These are phyloP conservation scores for Rhinichthys osculus DNA, from an alignment of 2,797 vertebrate genomes.

Conservation along the genomic window DNA sequence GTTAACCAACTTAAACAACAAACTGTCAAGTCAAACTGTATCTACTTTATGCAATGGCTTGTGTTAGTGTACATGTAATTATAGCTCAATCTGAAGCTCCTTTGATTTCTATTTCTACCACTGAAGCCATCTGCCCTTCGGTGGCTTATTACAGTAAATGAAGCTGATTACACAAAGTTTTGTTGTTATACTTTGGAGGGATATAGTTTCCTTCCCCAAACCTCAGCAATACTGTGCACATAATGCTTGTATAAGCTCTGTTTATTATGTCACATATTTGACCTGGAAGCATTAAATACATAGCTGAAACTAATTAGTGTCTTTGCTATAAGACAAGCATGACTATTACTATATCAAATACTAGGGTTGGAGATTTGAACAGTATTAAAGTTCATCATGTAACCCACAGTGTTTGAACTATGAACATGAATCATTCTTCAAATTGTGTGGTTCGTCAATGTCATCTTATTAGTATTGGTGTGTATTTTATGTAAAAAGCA, in stretches of 20 bases:
- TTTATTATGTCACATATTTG: neutral
- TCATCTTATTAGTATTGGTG: neutral
- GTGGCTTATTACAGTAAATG: slow-evolving; percentile 41
- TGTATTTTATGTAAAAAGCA: neutral
- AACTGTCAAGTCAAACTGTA: neutral
- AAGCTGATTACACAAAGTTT: slow-evolving; percentile 35
- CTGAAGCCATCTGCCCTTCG: slow-evolving; percentile 38
- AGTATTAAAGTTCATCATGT: slow-evolving; percentile 15
- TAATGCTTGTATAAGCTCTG: slow-evolving; percentile 12
- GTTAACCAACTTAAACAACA: slow-evolving; percentile 14
- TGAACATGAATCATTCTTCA: neutral
- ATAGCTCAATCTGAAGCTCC: slow-evolving; percentile 32
- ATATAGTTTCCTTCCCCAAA: neutral
- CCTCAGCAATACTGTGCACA: neutral
- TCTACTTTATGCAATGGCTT: slow-evolving; percentile 12
- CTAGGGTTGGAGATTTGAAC: neutral
- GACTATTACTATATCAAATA: neutral
- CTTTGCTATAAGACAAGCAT: neutral
- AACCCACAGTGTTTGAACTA: neutral
- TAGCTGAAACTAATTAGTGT: neutral
- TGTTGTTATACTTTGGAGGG: slow-evolving; percentile 5
- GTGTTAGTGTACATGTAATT: slow-evolving; percentile 40
- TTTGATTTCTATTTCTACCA: slow-evolving; percentile 27
- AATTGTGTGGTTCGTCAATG: neutral
- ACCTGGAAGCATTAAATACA: neutral